Base-by-base conservation (phyloP, 2,888 invertebrate species). In the Aphidoletes aphidimyza region DNA sequence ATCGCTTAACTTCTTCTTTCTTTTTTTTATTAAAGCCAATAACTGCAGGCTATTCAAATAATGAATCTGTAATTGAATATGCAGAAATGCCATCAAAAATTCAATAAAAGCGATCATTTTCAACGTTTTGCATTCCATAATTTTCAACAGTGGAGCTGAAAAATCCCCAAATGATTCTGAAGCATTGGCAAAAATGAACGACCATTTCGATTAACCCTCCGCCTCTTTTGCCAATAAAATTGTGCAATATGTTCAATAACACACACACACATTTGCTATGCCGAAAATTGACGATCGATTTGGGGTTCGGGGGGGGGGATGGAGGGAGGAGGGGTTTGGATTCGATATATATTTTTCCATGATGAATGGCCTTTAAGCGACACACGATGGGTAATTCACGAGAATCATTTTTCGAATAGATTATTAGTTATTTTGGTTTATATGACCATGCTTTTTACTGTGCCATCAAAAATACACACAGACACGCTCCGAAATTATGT, bases 41-140 rank as follows among this genome's bases (percentile, higher is more conserved):
- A 69, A 34, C 30, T 34, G 69, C 69, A 69, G 69, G 69, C 34
- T 30, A 69, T 69, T 30, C 69, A n/a, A 69, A 30, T 14, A 69
- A 69, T 69, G 30, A 19, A 69, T 69, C 1, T 69, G 26, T 69
- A 69, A 34, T 69, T 34, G 30, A 69, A n/a, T 30, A 69, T 69
- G 30, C 69, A 69, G 34, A 54, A 54, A 22, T 54, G 54, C 1
- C 22, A 54, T 54, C 54, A 54, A 54, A 54, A 54, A 54, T 54
- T 54, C 54, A 54, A 54, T 54, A 54, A 54, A n/a, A 54, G 3
- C 14, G 54, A 54, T 54, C 54, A 54, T 54, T 54, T 69, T n/a
- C 3, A 69, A 30, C 69, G 22, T 69, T 69, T 69, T 69, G 69
- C 69, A 69, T 69, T 69, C 30, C 11, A 69, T 69, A 69, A 54